Evolutionary conservation across 2,797 vertebrate genomes (phyloP), one percentile per base, ranked within the genome.

Genomic region (Gobio occitaniae): DNA sequence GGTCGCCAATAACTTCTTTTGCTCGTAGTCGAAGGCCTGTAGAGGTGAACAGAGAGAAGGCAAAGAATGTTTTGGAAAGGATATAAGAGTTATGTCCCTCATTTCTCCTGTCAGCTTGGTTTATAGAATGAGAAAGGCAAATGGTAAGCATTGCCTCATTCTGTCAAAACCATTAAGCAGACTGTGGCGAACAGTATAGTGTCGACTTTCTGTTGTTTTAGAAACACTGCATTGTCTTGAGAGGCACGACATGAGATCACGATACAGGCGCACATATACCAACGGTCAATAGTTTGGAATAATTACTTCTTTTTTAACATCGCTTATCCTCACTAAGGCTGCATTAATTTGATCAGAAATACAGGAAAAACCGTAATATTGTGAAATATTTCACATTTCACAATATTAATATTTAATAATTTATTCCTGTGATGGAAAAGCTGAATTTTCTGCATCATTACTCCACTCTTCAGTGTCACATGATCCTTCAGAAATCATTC

Each of bases 21-120:
- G 96, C 90, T 97, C 97, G 85, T 97, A 97, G 92, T 97, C 97
- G 94, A 96, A 97, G 77, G 96, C 95, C 97, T 97, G 88, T 86
- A 93, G 87, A 93, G 90, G 87, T 82, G 0, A 71, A 80, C 9
- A 75, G 81, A 76, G 61, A 84, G 32, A 78, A 70, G 77, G 38
- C 12, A 69, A 72, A 77, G 41, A 17, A 21, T 88, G 83, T 89
- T 90, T 81, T 78, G 74, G 68, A 75, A 69, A 32, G 59, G 59
- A 80, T 80, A 74, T 56, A 76, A 41, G 81, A 85, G 16, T 52
- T 38, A 63, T 80, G 68, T 65, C 82, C 59, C 65, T 83, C 70
- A 83, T 86, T 83, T 89, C 47, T 44, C 21, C 77, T 85, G 88
- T 75, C 85, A 84, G 59, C 52, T 82, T 77, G 75, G 52, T 79